phyloP scores from a whole-genome alignment of 1,140 invertebrate genomes.

The Diuraphis noxia region DNA sequence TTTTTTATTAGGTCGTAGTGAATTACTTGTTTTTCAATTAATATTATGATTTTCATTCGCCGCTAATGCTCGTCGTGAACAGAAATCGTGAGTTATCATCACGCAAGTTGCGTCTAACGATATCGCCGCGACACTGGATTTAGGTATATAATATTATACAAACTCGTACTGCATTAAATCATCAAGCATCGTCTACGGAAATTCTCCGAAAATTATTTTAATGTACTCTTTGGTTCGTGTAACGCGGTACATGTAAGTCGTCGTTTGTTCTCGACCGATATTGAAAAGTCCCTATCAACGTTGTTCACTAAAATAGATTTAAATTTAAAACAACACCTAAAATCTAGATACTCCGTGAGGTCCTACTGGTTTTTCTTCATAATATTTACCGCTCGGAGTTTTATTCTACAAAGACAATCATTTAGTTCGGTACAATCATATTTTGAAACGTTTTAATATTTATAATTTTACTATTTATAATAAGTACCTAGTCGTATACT shows the following conservation, averaged over 20 bases:
- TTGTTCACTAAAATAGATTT: too few relatives aligned
- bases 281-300: background rate
- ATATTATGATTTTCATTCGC: background rate
- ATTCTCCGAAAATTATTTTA: background rate
- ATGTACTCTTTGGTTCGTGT: background rate
- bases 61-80: background rate
- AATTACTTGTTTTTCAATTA: background rate
- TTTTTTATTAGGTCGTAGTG: background rate
- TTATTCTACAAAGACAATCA: too few relatives aligned
- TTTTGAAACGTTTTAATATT: too few relatives aligned
- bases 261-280: background rate
- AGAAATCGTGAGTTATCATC: too few relatives aligned
- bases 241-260: background rate
- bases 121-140: background rate
- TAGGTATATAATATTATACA: too few relatives aligned
- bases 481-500: too few relatives aligned
- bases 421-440: too few relatives aligned
- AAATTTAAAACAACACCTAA: too few relatives aligned
- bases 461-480: too few relatives aligned
- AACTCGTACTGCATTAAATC: too few relatives aligned
- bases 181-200: background rate
- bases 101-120: too few relatives aligned
- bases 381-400: too few relatives aligned
- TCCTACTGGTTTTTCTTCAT: background rate
- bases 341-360: background rate